phyloP scores from a whole-genome alignment of 1,140 invertebrate genomes.

The Dendroctonus valens region DNA sequence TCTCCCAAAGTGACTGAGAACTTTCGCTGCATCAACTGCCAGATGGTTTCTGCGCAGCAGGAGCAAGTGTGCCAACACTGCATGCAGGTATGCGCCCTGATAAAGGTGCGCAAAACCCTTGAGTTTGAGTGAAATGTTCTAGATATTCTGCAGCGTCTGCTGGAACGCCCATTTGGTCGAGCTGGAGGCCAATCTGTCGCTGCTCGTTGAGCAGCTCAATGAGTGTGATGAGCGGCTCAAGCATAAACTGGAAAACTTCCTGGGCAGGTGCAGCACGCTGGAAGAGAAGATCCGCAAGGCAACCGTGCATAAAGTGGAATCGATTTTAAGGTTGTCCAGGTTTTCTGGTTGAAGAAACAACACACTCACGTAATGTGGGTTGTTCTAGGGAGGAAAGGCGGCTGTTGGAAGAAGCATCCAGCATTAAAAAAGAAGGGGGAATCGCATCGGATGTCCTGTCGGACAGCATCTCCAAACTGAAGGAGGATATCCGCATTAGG shows the following conservation, averaged over 20 bases:
- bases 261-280: slow-evolving; percentile 54
- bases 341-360: neutral
- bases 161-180: slow-evolving; percentile 58
- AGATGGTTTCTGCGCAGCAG: slow-evolving; percentile 51
- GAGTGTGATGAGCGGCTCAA: slow-evolving; percentile 53
- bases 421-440: slow-evolving; percentile 24
- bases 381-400: slow-evolving; percentile 16
- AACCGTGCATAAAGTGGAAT: slow-evolving; percentile 54
- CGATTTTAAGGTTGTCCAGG: slow-evolving; percentile 33
- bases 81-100: slow-evolving; percentile 52
- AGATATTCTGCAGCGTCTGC: slow-evolving; percentile 59
- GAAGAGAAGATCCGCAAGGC: slow-evolving; percentile 52
- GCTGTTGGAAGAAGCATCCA: slow-evolving; percentile 21
- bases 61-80: slow-evolving; percentile 57
- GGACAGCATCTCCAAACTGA: slow-evolving; percentile 13
- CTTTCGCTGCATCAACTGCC: slow-evolving; percentile 50
- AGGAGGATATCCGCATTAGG: slow-evolving; percentile 16
- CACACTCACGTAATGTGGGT: neutral
- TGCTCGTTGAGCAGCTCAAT: slow-evolving; percentile 54
- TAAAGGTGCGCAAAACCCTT: neutral
- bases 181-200: slow-evolving; percentile 55
- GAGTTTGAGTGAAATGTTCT: slow-evolving; percentile 11
- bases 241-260: slow-evolving; percentile 56
- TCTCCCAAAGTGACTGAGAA: slow-evolving; percentile 37
- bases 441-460: slow-evolving; percentile 15